Base-by-base conservation (phyloP, 1,140 invertebrate species). In the Galleria mellonella region DNA sequence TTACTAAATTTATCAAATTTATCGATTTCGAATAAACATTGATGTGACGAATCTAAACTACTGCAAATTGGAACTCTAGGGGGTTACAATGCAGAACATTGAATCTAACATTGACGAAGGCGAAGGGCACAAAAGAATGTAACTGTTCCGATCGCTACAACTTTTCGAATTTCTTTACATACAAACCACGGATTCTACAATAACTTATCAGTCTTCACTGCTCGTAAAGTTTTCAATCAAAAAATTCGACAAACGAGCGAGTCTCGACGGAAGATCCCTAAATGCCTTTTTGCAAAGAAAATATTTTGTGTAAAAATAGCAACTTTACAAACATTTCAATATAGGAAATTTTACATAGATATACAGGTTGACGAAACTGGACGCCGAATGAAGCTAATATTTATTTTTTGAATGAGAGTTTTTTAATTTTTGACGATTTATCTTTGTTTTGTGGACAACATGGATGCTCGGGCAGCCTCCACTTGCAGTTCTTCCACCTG, bases 401-500 rank as follows among this genome's bases (percentile, higher is more conserved):
- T 81, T 79, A 84, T 59, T 83, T 81, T 76, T 77, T 83, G 71
- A 83, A 83, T 51, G 77, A 82, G 47, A 85, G 69, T 58, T 81
- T 83, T 81, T 76, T 85, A 52, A 70, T 57, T 74, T 82, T 85
- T 57, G 69, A 68, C 46, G 67, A 62, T 83, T 84, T 87, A 87
- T 86, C 86, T 86, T 78, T 87, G 86, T 69, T 87, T 87, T 72
- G 83, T 83, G 73, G 86, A 84, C 81, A 87, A 81, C 74, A 86
- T 82, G 74, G 83, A 86, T 76, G 83, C 82, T 82, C 86, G 77
- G 69, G 86, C 83, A 74, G 86, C 86, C 75, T 92, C 91, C 77
- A 90, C 88, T 88, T 92, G 91, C 83, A 91, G 90, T 87, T 92
- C 90, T 88, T 92, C 91, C 89, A 91, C 91, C 89, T 92, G 91